Conservation (phyloP, 1,140 invertebrate genomes). For the Trissolcus basalis region DNA sequence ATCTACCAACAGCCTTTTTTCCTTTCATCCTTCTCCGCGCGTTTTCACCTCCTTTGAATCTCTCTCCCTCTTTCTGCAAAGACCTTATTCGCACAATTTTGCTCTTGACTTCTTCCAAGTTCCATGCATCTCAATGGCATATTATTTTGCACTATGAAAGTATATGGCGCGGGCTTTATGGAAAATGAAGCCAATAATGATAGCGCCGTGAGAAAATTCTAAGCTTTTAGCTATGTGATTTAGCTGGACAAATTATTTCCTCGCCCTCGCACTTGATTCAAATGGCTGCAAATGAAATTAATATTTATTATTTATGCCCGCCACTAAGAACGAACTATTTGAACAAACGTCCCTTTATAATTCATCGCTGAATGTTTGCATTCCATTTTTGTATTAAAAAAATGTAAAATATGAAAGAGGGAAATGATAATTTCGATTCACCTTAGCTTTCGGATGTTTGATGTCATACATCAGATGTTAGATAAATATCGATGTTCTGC, state of each 20-base stretch:
- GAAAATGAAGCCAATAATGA: constrained; percentile 34
- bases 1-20: constrained; percentile 33
- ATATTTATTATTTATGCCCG: no score
- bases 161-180: constrained; percentile 18
- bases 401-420: no score
- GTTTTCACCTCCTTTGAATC: neutral
- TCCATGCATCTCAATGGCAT: constrained; percentile 41
- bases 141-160: constrained; percentile 45
- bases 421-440: no score
- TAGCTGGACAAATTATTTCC: constrained; percentile 6
- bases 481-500: constrained; percentile 24
- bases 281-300: no score
- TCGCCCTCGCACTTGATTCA: neutral
- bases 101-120: constrained; percentile 36
- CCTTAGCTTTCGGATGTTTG: no score
- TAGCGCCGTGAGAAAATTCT: constrained; percentile 36
- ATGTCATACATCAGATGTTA: neutral
- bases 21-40: neutral
- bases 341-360: no score
- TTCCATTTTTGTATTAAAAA: no score
- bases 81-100: constrained; percentile 47
- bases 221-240: constrained; percentile 7
- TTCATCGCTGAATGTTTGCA: no score
- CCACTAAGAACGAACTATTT: no score
- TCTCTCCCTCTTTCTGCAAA: constrained; percentile 19